Evolutionary conservation across 1,140 invertebrate species (phyloP), one percentile per base, ranked within the genome.

Genomic region (Aphidius ervi): DNA sequence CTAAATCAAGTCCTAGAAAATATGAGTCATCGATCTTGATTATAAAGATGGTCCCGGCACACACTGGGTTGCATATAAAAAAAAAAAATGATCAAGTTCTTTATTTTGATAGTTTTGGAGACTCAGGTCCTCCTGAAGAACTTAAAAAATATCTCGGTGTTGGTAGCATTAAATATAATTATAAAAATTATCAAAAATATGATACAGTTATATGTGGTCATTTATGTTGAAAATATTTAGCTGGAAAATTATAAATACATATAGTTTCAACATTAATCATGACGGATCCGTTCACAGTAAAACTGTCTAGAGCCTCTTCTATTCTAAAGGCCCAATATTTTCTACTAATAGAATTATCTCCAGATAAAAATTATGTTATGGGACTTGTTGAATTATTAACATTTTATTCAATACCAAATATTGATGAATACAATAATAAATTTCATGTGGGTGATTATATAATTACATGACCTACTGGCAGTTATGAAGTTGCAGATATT

Each of bases 401-500:
- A 23, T 23, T 23, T 3, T 2, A 23, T 23, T 69, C 68, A 20
- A 72, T 73, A 37, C 68, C 69, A 16, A 75, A 74, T 63, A 67
- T 74, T 46, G 63, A 71, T 65, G 9, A 46, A 23, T 56, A 57
- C 40, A 69, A 71, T 50, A 74, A 76, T 70, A 65, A 69, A 63
- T 73, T 75, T 68, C 70, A 75, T 60, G 63, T 72, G 57, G 66
- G 63, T 37, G 49, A 72, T 23, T 23, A 37, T 20, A 69, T 45
- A 41, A 69, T 77, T 54, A 58, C 55, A 46, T 70, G 74, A 61
- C 70, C 71, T 6, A 67, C 63, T 40, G 70, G 72, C 9, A 68
- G 69, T 23, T 76, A 73, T 67, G 74, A 72, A 63, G 3, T 76
- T 42, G 46, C 58, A 43, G 68, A 76, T 59, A 72, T 74, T 39